Evolutionary conservation across 2,888 invertebrate genomes (phyloP).

Genomic region (Drosophila leonis): DNA sequence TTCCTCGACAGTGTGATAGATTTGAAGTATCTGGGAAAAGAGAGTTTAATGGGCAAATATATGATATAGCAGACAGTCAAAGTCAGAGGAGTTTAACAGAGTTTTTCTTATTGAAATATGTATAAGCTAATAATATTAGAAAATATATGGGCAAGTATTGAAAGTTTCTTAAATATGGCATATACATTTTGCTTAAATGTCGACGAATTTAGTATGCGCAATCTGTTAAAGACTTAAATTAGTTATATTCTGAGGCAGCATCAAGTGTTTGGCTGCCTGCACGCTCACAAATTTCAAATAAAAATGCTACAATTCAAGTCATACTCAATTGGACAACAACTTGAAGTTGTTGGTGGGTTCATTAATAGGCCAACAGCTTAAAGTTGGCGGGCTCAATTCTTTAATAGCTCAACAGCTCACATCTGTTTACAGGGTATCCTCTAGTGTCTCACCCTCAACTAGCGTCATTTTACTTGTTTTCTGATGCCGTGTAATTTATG

Average conservation of each 20-base stretch:
- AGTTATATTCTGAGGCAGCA: not conserved
- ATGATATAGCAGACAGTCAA: not conserved
- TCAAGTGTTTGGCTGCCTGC: not conserved
- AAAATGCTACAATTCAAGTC: not conserved
- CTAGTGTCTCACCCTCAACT: not conserved
- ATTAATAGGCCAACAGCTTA: not conserved
- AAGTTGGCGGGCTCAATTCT: not conserved
- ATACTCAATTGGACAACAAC: not conserved
- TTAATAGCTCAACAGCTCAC: not conserved
- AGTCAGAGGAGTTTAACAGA: not conserved
- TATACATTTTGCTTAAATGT: not conserved
- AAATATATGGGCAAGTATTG: not conserved
- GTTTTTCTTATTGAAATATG: not conserved
- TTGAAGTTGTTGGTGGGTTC: not conserved
- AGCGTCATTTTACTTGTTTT: too few species aligned
- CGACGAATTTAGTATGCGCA: not conserved
- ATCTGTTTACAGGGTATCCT: not conserved
- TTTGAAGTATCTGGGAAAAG: conserved; percentile 87
- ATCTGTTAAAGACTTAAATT: not conserved
- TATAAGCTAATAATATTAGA: not conserved
- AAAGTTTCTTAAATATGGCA: not conserved
- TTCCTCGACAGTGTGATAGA: conserved; percentile 92
- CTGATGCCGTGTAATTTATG: not conserved
- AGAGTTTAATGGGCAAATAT: conserved; percentile 4
- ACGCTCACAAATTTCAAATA: not conserved